Evolutionary conservation across 1,140 invertebrate genomes (phyloP), one percentile per base, ranked within the genome.

Genomic region (Hermetia illucens): DNA sequence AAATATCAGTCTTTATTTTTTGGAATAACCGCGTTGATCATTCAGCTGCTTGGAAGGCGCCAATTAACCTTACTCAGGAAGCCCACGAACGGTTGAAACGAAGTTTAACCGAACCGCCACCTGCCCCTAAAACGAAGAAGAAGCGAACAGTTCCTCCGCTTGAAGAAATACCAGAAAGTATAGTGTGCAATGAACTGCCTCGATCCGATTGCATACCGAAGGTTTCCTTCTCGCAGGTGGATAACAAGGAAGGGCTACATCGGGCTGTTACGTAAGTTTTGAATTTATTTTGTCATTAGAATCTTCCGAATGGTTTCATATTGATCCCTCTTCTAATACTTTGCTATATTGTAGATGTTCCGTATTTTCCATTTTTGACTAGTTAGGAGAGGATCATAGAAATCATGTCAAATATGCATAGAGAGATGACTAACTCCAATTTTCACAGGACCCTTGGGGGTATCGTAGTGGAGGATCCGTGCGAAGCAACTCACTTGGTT

Each of bases 11-110:
- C n/a, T n/a, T n/a, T n/a, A n/a, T n/a, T n/a, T n/a, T n/a, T n/a
- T n/a, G n/a, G n/a, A n/a, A n/a, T n/a, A n/a, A n/a, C n/a, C n/a
- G n/a, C n/a, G n/a, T n/a, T n/a, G n/a, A n/a, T n/a, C n/a, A 61
- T 65, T 20, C 53, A 92, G 86, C 77, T 60, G 81, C 85, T 3
- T 93, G 90, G 90, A 88, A 88, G 63, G 77, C 79, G 55, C 86
- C 88, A 0, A 81, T 94, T 21, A 88, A 88, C 52, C 79, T 93
- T 38, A 79, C 79, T 1, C 84, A 86, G 61, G 86, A 91, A 52
- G 78, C 76, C 0, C 82, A 84, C 50, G 83, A 88, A 51, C 75
- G 79, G 22, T 74, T 82, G 2, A 82, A 82, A 50, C 72, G 78
- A 20, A 69, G 63, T 22, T 57, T 69, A 1, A 62, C 66, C 3